Evolutionary conservation across 2,888 invertebrate species (phyloP).

Genomic region (Barypeithes pellucidus): DNA sequence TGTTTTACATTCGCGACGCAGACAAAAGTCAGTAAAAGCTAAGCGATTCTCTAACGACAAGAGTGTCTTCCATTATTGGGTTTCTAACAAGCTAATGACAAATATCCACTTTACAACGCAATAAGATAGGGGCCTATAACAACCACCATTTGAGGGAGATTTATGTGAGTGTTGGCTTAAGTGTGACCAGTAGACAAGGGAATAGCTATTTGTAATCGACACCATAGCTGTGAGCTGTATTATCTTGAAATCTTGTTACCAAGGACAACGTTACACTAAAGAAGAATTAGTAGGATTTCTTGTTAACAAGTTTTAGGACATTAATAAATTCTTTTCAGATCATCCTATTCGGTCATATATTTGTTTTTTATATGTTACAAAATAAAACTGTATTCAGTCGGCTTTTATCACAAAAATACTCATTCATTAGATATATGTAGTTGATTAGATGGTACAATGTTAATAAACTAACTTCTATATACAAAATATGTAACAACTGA

Average conservation of each 20-base stretch:
- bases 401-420: too few relatives aligned
- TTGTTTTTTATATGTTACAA: too few relatives aligned
- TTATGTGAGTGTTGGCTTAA: conserved; percentile 4
- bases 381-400: too few relatives aligned
- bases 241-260: neutral
- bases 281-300: too few relatives aligned
- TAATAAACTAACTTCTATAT: too few relatives aligned
- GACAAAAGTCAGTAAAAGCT: neutral
- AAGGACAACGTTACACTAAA: neutral
- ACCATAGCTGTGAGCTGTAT: neutral
- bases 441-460: too few relatives aligned
- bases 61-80: conserved; percentile 1
- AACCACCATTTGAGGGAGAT: conserved; percentile 6
- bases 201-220: neutral
- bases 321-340: too few relatives aligned
- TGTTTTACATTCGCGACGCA: too few relatives aligned
- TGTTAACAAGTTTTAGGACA: too few relatives aligned
- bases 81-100: conserved; percentile 12
- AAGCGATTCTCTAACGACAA: neutral
- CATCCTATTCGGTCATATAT: too few relatives aligned
- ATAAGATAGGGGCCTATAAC: conserved; percentile 8
- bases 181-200: conserved; percentile 1
- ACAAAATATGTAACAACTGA: too few relatives aligned
- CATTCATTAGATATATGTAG: too few relatives aligned
- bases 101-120: conserved; percentile 12